phyloP scores from a whole-genome alignment of 2,797 vertebrate genomes.

The Sparidentex hasta region DNA sequence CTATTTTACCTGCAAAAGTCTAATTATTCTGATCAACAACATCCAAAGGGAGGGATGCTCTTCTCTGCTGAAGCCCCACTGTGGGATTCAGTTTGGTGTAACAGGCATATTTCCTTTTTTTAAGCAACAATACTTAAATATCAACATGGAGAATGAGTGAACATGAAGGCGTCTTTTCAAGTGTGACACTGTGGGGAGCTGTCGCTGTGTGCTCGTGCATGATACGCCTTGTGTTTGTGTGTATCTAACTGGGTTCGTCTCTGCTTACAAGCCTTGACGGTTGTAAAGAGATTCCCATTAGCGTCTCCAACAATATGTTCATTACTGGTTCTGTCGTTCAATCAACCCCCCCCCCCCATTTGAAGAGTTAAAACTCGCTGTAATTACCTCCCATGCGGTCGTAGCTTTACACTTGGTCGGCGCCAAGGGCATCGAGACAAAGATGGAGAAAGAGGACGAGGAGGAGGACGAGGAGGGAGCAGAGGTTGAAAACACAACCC shows the following conservation, averaged over 20 bases:
- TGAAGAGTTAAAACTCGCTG: conserved; percentile 53
- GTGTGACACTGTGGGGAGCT: conserved; percentile 24
- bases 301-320: conserved; percentile 59
- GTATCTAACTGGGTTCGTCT: neutral
- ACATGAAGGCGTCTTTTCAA: conserved; percentile 16
- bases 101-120: neutral
- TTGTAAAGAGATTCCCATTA: conserved; percentile 65
- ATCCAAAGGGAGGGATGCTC: neutral
- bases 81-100: conserved; percentile 1
- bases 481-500: conserved; percentile 29
- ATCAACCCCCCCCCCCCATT: conserved; percentile 56
- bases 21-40: neutral
- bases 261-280: conserved; percentile 39
- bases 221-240: neutral
- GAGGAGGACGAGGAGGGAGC: conserved; percentile 20
- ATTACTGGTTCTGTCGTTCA: conserved; percentile 70
- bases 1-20: neutral
- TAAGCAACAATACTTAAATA: neutral
- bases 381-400: conserved; percentile 80
- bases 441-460: conserved; percentile 22
- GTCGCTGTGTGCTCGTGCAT: neutral
- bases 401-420: conserved; percentile 50
- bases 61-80: neutral
- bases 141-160: neutral
- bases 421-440: conserved; percentile 70